A percentile compares a stretch with the other conserved stretches of the same genome.
phyloP scores from a whole-genome alignment of 1,140 invertebrate species.

The Sinella curviseta region DNA sequence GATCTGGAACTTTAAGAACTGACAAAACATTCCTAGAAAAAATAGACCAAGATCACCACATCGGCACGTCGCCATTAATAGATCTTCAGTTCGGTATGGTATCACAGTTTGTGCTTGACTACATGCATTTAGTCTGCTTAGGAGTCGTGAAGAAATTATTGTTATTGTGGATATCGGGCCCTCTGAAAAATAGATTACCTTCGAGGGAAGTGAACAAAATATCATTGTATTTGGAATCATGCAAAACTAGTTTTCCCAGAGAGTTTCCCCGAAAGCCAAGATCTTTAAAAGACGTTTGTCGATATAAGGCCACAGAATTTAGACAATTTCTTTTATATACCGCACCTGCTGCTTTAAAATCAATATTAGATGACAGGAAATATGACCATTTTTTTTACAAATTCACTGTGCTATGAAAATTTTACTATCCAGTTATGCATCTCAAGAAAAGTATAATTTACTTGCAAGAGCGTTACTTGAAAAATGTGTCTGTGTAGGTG shows the following conservation, averaged over 20 bases:
- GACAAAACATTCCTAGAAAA: neutral
- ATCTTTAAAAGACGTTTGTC: constrained; percentile 2
- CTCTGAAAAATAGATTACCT: neutral
- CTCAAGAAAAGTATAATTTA: neutral
- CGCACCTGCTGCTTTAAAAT: constrained; percentile 26
- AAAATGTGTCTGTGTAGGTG: constrained; percentile 23
- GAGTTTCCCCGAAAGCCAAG: constrained; percentile 29
- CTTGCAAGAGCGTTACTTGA: constrained; percentile 18
- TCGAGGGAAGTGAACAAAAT: neutral
- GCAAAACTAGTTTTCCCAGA: neutral
- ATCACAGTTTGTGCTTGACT: neutral
- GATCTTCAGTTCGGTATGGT: constrained; percentile 2
- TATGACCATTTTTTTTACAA: no score
- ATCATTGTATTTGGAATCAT: neutral
- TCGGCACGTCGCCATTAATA: neutral
- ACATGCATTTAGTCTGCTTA: constrained; percentile 13
- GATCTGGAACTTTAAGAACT: neutral
- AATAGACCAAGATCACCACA: neutral
- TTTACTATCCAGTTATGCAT: neutral
- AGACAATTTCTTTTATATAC: constrained; percentile 37
- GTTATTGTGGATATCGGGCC: neutral
- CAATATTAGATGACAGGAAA: no score
- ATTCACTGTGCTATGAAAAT: constrained; percentile 26
- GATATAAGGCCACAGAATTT: constrained; percentile 39
- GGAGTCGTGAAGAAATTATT: constrained; percentile 15